Evolutionary conservation across 2,113 vertebrate species (phyloP).

Genomic region (Centrocercus urophasianus): DNA sequence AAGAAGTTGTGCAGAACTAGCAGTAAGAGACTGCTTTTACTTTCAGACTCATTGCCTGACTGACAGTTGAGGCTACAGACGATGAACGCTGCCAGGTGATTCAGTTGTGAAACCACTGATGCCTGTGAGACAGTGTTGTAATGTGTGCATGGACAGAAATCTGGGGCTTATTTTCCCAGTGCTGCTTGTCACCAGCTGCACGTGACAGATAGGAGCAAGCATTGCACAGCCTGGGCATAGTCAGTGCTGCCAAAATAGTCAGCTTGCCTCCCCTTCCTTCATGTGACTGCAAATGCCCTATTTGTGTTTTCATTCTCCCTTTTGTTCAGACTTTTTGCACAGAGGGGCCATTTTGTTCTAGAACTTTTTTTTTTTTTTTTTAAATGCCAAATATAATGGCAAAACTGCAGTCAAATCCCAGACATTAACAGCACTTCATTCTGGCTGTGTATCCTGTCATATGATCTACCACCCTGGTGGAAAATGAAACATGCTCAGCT

Average conservation of each 20-base stretch:
- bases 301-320: conserved; percentile 14
- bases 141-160: neutral
- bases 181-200: neutral
- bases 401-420: conserved; percentile 22
- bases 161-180: neutral
- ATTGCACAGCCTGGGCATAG: neutral
- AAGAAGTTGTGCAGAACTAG: neutral
- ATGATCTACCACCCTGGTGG: conserved; percentile 12
- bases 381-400: conserved; percentile 15
- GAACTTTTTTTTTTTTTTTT: neutral
- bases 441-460: conserved; percentile 54
- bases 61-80: neutral
- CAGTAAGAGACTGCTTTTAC: neutral
- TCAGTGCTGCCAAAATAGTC: neutral
- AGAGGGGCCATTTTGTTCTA: conserved; percentile 49
- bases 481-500: conserved; percentile 42
- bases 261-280: neutral
- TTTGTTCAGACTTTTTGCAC: neutral
- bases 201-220: neutral
- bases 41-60: neutral
- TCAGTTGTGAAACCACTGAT: neutral
- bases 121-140: neutral
- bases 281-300: neutral
- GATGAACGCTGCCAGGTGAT: neutral
- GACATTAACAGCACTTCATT: conserved; percentile 30